A percentile compares a stretch with the other conserved stretches of the same genome.
Evolutionary conservation across 2,797 vertebrate genomes (phyloP).

Genomic region (Chrosomus eos): DNA sequence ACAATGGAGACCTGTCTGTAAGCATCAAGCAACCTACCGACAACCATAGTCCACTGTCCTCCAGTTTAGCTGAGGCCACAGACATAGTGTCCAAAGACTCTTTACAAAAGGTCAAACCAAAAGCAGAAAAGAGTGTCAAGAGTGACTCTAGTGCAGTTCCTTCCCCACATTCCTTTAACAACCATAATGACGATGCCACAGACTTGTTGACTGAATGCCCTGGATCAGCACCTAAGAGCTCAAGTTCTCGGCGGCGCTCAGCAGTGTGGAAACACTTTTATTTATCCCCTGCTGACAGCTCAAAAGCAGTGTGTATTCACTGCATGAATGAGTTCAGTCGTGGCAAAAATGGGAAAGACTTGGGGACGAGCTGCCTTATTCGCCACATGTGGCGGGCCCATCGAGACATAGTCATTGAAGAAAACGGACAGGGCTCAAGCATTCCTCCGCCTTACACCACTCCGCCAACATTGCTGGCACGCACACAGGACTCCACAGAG

Average conservation of each 20-base stretch:
- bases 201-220: slow-evolving; percentile 80
- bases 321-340: slow-evolving; percentile 98
- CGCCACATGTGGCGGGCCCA: slow-evolving; percentile 98
- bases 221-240: slow-evolving; percentile 83
- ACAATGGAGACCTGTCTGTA: slow-evolving; percentile 79
- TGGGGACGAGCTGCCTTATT: slow-evolving; percentile 97
- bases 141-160: slow-evolving; percentile 73
- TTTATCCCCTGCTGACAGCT: slow-evolving; percentile 92
- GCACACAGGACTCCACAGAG: slow-evolving; percentile 80
- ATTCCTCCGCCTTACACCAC: slow-evolving; percentile 89
- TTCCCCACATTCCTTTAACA: slow-evolving; percentile 78
- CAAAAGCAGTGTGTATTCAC: slow-evolving; percentile 97
- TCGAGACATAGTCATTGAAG: slow-evolving; percentile 93
- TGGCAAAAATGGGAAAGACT: slow-evolving; percentile 96
- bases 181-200: slow-evolving; percentile 80
- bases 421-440: slow-evolving; percentile 88
- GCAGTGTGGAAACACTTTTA: slow-evolving; percentile 99
- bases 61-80: slow-evolving; percentile 81
- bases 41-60: slow-evolving; percentile 83
- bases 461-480: slow-evolving; percentile 87
- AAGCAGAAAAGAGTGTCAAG: slow-evolving; percentile 79
- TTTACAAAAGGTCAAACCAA: slow-evolving; percentile 81
- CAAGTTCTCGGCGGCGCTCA: slow-evolving; percentile 91
- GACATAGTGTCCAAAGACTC: slow-evolving; percentile 87
- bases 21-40: slow-evolving; percentile 71